Percentiles rank a stretch among this genome's conserved stretches.
Evolutionary conservation across 2,888 invertebrate species (phyloP).

Genomic region (Apamea monoglypha): DNA sequence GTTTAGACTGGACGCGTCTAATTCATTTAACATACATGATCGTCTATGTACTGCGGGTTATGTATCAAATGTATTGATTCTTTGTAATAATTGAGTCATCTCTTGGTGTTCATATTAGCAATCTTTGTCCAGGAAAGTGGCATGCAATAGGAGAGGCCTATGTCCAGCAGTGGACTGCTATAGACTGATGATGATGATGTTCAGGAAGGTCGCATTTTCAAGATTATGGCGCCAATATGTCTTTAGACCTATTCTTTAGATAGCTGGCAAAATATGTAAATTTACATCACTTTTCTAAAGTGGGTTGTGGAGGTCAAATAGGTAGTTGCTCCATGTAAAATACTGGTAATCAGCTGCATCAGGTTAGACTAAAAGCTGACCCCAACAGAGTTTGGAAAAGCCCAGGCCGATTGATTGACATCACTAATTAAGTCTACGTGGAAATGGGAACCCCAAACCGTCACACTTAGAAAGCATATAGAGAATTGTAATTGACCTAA

Average conservation of each 20-base stretch:
- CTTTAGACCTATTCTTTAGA: too few relatives aligned
- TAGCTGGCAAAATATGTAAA: background rate
- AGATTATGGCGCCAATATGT: background rate
- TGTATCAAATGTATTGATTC: constrained; percentile 3
- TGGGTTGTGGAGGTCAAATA: background rate
- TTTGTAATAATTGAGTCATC: background rate
- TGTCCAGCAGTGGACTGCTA: too few relatives aligned
- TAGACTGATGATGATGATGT: too few relatives aligned
- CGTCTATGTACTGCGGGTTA: constrained; percentile 27
- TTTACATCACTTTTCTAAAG: background rate
- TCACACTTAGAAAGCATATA: background rate
- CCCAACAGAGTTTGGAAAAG: background rate
- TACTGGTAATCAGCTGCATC: too few relatives aligned
- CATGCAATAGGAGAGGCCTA: too few relatives aligned
- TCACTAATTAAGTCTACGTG: background rate
- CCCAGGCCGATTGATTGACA: background rate
- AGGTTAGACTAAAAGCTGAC: background rate
- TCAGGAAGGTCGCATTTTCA: background rate
- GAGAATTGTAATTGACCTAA: background rate
- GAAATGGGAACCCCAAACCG: background rate
- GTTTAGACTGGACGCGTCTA: constrained; percentile 56
- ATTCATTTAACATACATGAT: constrained; percentile 23
- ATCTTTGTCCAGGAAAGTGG: background rate
- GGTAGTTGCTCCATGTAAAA: background rate
- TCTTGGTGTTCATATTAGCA: background rate